Base-by-base conservation (phyloP, 2,888 invertebrate species). In the Conomelus anceps region DNA sequence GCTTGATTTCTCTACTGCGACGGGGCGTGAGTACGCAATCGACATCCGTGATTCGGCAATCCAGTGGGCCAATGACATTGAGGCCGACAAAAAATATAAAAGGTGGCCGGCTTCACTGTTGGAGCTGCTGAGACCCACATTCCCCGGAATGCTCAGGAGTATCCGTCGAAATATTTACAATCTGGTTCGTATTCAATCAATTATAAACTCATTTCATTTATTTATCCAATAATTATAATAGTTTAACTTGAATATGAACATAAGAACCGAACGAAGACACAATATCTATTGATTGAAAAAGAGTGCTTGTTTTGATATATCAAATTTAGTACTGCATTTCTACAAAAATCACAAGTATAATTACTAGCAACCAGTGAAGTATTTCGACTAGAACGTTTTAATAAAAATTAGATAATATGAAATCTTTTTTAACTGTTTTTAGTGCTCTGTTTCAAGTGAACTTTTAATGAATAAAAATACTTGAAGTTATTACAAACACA, bases 111-210 rank as follows among this genome's bases (percentile, higher is more conserved):
- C 96, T 0, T 97, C 97, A 63, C 95, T 98, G 89, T 97, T 97
- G 94, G 98, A 99, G 92, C 94, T 99, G 90, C 94, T 99, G 91
- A 95, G 99, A 90, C 99, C 99, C n/a, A 98, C 98, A 0, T 99
- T 98, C 93, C 99, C 99, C 0, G 99, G 99, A 89, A 99, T 99
- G 98, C 94, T 99, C 90, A 94, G 99, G 91, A 97, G 97, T 92
- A 95, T 98, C 92, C 95, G 97, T 90, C 96, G 97, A 92, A 98
- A 98, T 93, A 95, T 99, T 23, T 97, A 97, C 92, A 97, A 97
- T 93, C 95, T 97, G 93, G 97, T 96, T 93, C 94, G 94, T 93
- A 13, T 6, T n/a, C n/a, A n/a, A n/a, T n/a, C n/a, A n/a, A n/a
- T n/a, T 9, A 23, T 89, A 87, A 86, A 22, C 85, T 89, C 63